A percentile compares a stretch with the other conserved stretches of the same genome.
Evolutionary conservation across 2,113 vertebrate genomes (phyloP).

Genomic region (Barnardius zonarius): DNA sequence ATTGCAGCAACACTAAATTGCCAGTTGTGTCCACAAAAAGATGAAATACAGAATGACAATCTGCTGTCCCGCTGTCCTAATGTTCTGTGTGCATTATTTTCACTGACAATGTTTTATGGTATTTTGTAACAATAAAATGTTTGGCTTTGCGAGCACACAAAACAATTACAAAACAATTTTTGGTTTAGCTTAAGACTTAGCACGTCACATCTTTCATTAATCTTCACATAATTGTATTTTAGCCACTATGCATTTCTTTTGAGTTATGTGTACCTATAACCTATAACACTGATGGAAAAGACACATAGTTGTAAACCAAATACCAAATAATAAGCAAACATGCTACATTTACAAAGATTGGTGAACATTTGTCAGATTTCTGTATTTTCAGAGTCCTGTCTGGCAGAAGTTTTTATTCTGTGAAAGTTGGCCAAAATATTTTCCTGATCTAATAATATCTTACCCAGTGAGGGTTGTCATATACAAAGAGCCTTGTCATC

Average conservation of each 20-base stretch:
- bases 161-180: not conserved
- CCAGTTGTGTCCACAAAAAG: not conserved
- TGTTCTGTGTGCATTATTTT: not conserved
- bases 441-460: not conserved
- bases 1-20: not conserved
- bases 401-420: not conserved
- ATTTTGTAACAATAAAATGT: not conserved
- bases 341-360: not conserved
- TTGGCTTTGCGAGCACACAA: not conserved
- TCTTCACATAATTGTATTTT: not conserved
- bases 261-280: not conserved
- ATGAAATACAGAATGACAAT: not conserved
- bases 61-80: not conserved
- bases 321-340: not conserved
- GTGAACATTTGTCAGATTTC: not conserved
- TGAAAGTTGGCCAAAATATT: not conserved
- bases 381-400: not conserved
- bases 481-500: not conserved
- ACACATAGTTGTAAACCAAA: not conserved
- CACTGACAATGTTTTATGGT: not conserved
- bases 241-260: not conserved
- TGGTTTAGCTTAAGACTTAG: not conserved
- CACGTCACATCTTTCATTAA: not conserved
- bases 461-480: not conserved
- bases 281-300: not conserved